Conservation (phyloP, 2,888 invertebrate species). For the Ormia ochracea region DNA sequence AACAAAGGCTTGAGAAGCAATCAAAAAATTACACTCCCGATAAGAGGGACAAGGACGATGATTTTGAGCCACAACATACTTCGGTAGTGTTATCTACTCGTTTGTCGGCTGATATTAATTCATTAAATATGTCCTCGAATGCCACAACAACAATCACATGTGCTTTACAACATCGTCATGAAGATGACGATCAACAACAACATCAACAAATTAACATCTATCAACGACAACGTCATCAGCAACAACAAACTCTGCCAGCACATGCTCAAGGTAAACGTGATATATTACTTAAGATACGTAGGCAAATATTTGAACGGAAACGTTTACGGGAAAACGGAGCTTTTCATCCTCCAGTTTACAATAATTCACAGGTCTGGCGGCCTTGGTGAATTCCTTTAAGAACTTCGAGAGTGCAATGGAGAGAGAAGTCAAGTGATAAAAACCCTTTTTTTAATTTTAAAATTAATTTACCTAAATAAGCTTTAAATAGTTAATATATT, state of each 20-base stretch:
- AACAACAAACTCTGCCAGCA: conserved; percentile 32
- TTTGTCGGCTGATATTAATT: conserved; percentile 57
- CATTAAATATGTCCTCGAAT: conserved; percentile 52
- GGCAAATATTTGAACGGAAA: conserved; percentile 74
- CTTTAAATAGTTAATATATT: too few relatives aligned
- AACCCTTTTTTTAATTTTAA: too few relatives aligned
- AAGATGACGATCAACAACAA: conserved; percentile 30
- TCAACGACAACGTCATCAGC: conserved; percentile 4
- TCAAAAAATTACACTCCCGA: neutral
- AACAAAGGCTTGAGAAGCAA: conserved; percentile 5
- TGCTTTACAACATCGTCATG: conserved; percentile 47
- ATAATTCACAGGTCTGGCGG: conserved; percentile 69
- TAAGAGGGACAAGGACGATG: neutral
- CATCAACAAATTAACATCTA: conserved; percentile 18
- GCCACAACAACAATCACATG: conserved; percentile 28
- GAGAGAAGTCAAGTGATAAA: too few relatives aligned
- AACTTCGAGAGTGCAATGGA: too few relatives aligned
- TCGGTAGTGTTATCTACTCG: conserved; percentile 42
- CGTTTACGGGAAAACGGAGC: conserved; percentile 71
- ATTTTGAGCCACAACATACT: conserved; percentile 3
- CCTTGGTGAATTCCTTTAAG: conserved; percentile 74
- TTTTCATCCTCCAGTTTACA: conserved; percentile 64
- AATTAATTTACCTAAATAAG: too few relatives aligned
- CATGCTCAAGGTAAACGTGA: conserved; percentile 66
- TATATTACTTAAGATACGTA: conserved; percentile 73